Evolutionary conservation across 1,140 invertebrate species (phyloP), one percentile per base, ranked within the genome.

Genomic region (Amphibalanus amphitrite): DNA sequence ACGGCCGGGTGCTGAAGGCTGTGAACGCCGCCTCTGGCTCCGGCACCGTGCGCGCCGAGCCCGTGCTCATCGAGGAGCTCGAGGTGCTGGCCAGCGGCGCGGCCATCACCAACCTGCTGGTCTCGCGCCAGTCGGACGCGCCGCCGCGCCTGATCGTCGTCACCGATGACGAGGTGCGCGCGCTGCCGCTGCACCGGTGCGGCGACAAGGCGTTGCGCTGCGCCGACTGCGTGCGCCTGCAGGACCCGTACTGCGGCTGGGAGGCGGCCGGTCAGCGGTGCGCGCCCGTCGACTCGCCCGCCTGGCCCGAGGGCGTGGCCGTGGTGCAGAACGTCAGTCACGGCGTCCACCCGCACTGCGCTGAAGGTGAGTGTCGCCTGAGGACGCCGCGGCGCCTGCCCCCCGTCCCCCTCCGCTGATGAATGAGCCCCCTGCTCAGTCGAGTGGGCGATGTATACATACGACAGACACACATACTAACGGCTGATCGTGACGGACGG

Each of bases 241-340:
- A 96, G 83, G 96, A 98, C 82, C 96, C 96, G 0, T 94, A 98
- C 80, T 99, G 97, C 83, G 94, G 93, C 17, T 99, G 96, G 95
- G 89, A 94, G 79, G 85, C 86, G 30, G 86, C 87, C 70, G 85
- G 87, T 73, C 83, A 86, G 75, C 83, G 86, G 74, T 95, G 92
- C 80, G 86, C 88, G 59, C 86, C 87, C 73, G 87, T 68, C 40
- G 40, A 72, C 67, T 69, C 69, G 28, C 29, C 65, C 68, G 10
- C 47, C 47, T 59, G 47, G 47, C 47, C 47, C 47, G 70, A 71
- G 38, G 70, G 69, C 15, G 69, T 72, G 17, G 70, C 74, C 89
- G 86, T 89, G 76, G 82, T 91, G 74, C 90, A 92, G 80, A 89
- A 89, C 78, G 84, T 92, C 75, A 82, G 88, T 40, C 90, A 86